Conservation (phyloP, 2,113 vertebrate genomes). For the Setophaga kirtlandii region DNA sequence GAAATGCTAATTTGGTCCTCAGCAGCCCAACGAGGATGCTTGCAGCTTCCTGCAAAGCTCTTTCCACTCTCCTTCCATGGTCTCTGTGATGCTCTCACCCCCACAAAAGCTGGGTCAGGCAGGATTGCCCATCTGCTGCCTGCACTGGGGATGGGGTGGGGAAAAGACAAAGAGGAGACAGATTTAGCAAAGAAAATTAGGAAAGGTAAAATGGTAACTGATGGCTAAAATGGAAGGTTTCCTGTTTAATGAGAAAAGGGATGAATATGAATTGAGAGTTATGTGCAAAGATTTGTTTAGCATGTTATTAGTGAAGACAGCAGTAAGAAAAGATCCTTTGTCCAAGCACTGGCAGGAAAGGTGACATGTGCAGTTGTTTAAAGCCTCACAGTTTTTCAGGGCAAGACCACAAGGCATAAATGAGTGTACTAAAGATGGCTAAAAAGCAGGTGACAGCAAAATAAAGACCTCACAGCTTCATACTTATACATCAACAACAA, state of each 20-base stretch:
- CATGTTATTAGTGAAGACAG: constrained; percentile 37
- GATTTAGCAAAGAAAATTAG: neutral
- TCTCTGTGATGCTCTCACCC: accelerated
- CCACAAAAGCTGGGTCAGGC: neutral
- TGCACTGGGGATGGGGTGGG: no score
- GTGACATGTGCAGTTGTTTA: constrained; percentile 58
- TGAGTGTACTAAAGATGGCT: neutral
- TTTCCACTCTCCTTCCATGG: neutral
- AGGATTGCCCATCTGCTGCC: neutral
- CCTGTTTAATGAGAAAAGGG: constrained; percentile 41
- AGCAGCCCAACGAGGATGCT: accelerated
- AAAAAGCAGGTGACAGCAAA: neutral
- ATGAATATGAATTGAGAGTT: constrained; percentile 29
- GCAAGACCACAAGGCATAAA: neutral
- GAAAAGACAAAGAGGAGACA: neutral
- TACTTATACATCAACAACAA: neutral
- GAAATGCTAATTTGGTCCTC: neutral
- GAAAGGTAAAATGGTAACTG: neutral
- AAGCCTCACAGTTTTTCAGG: constrained; percentile 52
- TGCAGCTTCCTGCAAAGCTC: neutral
- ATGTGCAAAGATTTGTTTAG: constrained; percentile 58
- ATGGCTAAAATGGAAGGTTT: constrained; percentile 33
- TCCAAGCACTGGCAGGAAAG: constrained; percentile 36
- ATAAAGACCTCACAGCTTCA: neutral
- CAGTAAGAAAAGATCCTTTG: constrained; percentile 46